Percentiles rank a stretch among this genome's conserved stretches.
Conservation (phyloP, 2,113 vertebrate species). For the Oreochromis spilurus region DNA sequence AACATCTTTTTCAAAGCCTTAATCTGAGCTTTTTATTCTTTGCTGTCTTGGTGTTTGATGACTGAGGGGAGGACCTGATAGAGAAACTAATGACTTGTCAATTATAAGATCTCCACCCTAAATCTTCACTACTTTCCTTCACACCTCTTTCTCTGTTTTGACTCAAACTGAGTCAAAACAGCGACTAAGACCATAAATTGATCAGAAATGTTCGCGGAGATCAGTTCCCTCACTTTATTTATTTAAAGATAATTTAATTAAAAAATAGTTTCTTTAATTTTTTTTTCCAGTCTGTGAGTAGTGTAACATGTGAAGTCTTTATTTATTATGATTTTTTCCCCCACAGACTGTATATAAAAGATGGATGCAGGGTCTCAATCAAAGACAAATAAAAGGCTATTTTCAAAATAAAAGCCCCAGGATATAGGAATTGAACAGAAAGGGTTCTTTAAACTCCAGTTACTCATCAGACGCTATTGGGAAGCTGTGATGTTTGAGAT, state of each 20-base stretch:
- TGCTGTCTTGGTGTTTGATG: not conserved
- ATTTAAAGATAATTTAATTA: too few relatives aligned
- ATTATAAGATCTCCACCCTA: not conserved
- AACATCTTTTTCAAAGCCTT: not conserved
- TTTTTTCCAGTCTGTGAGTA: not conserved
- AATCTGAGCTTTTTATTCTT: not conserved
- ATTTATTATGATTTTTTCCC: not conserved
- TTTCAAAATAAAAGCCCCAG: not conserved
- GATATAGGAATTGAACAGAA: not conserved
- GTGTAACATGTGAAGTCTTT: not conserved
- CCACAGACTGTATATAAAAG: not conserved
- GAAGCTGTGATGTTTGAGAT: too few relatives aligned
- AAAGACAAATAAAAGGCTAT: not conserved
- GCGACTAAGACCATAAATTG: not conserved
- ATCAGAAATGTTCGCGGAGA: rapidly evolving
- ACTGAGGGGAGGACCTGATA: not conserved
- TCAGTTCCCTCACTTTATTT: not conserved
- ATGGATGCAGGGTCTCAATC: not conserved
- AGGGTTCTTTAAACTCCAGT: not conserved
- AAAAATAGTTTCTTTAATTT: too few relatives aligned
- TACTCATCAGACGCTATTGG: too few relatives aligned
- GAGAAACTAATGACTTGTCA: rapidly evolving
- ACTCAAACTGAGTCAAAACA: not conserved
- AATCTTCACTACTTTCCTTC: not conserved
- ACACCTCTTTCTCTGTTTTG: not conserved